Evolutionary conservation across 2,888 invertebrate species (phyloP), one percentile per base, ranked within the genome.

Genomic region (Ichneumoninae sp.): DNA sequence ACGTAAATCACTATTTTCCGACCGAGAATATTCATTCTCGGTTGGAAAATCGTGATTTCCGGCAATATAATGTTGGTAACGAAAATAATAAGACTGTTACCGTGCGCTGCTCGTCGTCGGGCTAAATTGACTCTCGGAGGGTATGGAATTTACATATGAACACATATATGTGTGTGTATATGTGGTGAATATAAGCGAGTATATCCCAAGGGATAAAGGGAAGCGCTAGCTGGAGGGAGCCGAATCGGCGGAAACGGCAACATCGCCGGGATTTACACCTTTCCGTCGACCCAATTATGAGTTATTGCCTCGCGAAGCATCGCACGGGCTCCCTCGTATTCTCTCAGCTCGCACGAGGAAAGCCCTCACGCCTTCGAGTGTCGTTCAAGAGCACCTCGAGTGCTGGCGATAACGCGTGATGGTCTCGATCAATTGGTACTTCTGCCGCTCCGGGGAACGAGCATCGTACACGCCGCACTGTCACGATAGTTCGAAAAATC

Each of bases 221-320:
- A 76, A n/a, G 30, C 16, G 60, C n/a, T 0, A 7, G 16, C 13
- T 30, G 22, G 40, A 26, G 10, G 26, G 13, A 57, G 57, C 57
- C 13, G 54, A 22, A 54, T 22, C n/a, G 30, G 66, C 44, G 22
- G 30, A 40, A 62, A 74, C 60, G 68, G 69, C 65, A 69, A 79
- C 66, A 66, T 33, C 47, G 60, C n/a, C 52, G 52, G 30, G 71
- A 75, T 40, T 71, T 78, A 75, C 75, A 79, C 82, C 82, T 82
- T 84, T 84, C 75, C 44, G 75, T 84, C 82, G 82, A 84, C 84
- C 84, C 84, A 84, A 84, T 84, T 84, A 82, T 84, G 82, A 84
- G 78, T 84, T 84, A 84, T 82, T 78, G 84, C 82, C 82, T 79
- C 79, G 70, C 79, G 78, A 82, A 75, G 33, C 62, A 47, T 50